Percentiles rank a stretch among this genome's conserved stretches.
phyloP scores from a whole-genome alignment of 2,888 invertebrate genomes.

The Rotaria sp. region DNA sequence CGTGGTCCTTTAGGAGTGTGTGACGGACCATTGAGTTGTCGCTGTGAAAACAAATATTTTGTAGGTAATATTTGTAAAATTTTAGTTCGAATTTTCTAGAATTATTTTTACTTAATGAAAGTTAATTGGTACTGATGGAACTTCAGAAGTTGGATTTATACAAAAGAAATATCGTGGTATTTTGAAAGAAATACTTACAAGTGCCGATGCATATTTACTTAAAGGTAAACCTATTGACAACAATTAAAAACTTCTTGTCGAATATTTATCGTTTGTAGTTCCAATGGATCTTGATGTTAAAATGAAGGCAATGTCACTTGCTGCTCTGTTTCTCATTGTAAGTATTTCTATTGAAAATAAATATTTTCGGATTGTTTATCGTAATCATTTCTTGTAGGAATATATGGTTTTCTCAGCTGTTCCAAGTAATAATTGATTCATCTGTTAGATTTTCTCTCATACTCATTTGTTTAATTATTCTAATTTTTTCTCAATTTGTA shows the following conservation, averaged over 20 bases:
- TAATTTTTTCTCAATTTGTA: too few species aligned
- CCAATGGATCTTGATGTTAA: not conserved
- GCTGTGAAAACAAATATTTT: not conserved
- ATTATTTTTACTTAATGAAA: not conserved
- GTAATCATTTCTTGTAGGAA: not conserved
- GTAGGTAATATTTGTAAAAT: not conserved
- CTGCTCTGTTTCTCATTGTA: not conserved
- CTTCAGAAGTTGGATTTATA: conserved; percentile 31
- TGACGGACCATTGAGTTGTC: not conserved
- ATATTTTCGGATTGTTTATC: not conserved
- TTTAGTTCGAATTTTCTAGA: not conserved
- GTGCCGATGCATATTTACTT: conserved; percentile 33
- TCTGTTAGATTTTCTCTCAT: too few species aligned
- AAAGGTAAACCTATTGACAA: not conserved
- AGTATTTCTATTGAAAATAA: not conserved
- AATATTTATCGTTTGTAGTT: not conserved
- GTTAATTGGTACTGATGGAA: conserved; percentile 28
- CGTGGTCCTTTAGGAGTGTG: not conserved
- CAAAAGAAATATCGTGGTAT: conserved; percentile 35
- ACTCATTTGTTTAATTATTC: too few species aligned
- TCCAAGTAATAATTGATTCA: not conserved
- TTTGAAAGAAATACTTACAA: conserved; percentile 19
- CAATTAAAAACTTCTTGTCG: too few species aligned
- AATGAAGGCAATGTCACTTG: not conserved
- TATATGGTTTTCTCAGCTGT: not conserved